Evolutionary conservation across 2,888 invertebrate genomes (phyloP).

Genomic region (Leptopilina drosophilae): DNA sequence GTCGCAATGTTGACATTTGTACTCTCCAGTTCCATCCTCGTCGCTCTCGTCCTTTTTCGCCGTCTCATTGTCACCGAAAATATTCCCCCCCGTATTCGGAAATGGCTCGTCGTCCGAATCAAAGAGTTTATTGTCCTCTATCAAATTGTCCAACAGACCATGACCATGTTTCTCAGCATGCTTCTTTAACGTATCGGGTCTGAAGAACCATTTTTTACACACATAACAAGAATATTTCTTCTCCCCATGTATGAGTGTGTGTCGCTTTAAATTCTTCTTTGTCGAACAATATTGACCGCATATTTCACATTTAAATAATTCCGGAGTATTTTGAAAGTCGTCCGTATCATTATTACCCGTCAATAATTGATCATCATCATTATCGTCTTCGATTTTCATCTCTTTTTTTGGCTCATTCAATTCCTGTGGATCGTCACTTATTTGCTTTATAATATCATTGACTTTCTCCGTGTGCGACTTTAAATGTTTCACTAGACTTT

Average conservation of each 20-base stretch:
- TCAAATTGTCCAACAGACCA: constrained; percentile 72
- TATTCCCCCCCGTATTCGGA: constrained; percentile 51
- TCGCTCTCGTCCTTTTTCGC: constrained; percentile 64
- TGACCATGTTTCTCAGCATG: constrained; percentile 75
- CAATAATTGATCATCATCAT: constrained; percentile 61
- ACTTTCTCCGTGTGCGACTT: constrained; percentile 67
- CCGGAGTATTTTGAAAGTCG: constrained; percentile 66
- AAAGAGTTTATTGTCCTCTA: constrained; percentile 72
- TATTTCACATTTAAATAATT: constrained; percentile 72
- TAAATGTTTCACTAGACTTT: constrained; percentile 67
- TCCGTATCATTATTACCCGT: constrained; percentile 43
- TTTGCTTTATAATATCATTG: constrained; percentile 63
- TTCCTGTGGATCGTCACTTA: constrained; percentile 58
- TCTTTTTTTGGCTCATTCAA: constrained; percentile 59
- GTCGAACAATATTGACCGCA: constrained; percentile 74
- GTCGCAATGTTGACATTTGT: constrained; percentile 75
- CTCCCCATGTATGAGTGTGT: constrained; percentile 73
- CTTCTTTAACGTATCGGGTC: constrained; percentile 74
- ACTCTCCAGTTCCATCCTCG: constrained; percentile 68
- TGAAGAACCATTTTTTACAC: constrained; percentile 75
- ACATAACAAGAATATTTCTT: constrained; percentile 75
- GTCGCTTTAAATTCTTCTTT: constrained; percentile 72
- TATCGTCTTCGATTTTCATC: constrained; percentile 64
- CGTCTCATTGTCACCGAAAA: constrained; percentile 54
- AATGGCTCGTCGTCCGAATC: constrained; percentile 72